Conservation (phyloP, 2,113 vertebrate species). For the Meriones unguiculatus region DNA sequence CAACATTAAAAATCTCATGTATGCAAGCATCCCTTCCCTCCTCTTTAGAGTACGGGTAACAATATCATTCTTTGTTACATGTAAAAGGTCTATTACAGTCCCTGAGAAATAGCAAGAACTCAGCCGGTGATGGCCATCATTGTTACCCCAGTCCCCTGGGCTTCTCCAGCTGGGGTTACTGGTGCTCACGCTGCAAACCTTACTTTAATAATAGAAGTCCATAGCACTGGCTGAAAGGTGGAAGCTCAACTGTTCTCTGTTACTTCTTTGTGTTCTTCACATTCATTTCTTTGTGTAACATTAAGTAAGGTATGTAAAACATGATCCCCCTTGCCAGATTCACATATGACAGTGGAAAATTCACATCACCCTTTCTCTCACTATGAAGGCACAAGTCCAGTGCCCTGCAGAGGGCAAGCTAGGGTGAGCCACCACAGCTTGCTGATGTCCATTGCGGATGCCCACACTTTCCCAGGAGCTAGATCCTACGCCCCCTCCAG, state of each 20-base stretch:
- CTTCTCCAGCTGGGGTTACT: not conserved
- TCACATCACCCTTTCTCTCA: not conserved
- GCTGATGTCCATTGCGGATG: no score
- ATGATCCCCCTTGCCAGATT: not conserved
- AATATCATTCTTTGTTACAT: not conserved
- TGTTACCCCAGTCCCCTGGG: not conserved
- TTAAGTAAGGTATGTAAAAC: not conserved
- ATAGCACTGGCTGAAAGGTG: not conserved
- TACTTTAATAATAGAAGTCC: not conserved
- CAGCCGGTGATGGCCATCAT: no score
- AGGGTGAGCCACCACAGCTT: not conserved
- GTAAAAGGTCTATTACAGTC: not conserved
- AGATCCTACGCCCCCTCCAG: not conserved
- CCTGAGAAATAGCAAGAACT: not conserved
- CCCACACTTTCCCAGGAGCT: not conserved
- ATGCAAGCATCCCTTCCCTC: not conserved
- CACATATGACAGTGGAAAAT: not conserved
- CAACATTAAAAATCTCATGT: not conserved
- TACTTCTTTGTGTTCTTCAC: not conserved
- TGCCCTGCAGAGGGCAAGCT: not conserved
- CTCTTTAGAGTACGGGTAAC: not conserved
- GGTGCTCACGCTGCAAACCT: not conserved
- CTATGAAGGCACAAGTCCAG: accelerated
- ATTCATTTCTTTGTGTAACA: not conserved
- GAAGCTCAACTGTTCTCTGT: not conserved